phyloP scores from a whole-genome alignment of 2,888 invertebrate species.

The Merodon equestris region DNA sequence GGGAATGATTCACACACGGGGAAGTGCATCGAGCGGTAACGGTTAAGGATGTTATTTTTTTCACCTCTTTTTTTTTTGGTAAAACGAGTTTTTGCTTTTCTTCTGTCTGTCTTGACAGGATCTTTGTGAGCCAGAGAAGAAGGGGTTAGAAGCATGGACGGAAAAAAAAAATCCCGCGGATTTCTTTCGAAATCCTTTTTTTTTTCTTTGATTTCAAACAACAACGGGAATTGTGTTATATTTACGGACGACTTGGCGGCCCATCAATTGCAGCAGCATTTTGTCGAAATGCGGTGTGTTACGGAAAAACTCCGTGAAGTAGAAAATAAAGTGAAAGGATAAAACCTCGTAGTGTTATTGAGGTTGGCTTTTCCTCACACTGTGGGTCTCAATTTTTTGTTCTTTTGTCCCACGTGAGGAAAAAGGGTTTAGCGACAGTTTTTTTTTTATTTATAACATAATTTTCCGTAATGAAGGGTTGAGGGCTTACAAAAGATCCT shows the following conservation, averaged over 20 bases:
- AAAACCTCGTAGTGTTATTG: constrained; percentile 42
- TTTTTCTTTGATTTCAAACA: constrained; percentile 3
- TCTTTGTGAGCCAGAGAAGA: constrained; percentile 35
- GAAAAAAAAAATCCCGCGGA: constrained; percentile 52
- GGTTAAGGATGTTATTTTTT: constrained; percentile 34
- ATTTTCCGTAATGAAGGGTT: constrained; percentile 58
- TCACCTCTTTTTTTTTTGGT: constrained; percentile 38
- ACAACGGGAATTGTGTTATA: background rate
- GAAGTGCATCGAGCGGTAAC: constrained; percentile 56
- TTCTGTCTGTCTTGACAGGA: constrained; percentile 36
- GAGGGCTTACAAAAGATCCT: constrained; percentile 11
- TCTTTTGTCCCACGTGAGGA: constrained; percentile 27
- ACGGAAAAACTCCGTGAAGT: constrained; percentile 39
- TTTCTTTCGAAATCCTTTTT: constrained; percentile 57
- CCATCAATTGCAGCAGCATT: constrained; percentile 29
- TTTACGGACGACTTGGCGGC: constrained; percentile 23
- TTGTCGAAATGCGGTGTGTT: constrained; percentile 64
- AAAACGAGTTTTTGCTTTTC: constrained; percentile 43
- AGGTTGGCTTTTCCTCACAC: constrained; percentile 66
- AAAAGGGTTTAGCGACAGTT: constrained; percentile 48
- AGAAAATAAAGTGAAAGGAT: constrained; percentile 15
- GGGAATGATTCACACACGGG: constrained; percentile 34
- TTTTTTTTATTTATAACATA: constrained; percentile 68
- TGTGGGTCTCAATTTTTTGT: constrained; percentile 37
- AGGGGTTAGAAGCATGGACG: no score